Conservation (phyloP, 2,888 invertebrate genomes). For the Frankliniella intonsa region DNA sequence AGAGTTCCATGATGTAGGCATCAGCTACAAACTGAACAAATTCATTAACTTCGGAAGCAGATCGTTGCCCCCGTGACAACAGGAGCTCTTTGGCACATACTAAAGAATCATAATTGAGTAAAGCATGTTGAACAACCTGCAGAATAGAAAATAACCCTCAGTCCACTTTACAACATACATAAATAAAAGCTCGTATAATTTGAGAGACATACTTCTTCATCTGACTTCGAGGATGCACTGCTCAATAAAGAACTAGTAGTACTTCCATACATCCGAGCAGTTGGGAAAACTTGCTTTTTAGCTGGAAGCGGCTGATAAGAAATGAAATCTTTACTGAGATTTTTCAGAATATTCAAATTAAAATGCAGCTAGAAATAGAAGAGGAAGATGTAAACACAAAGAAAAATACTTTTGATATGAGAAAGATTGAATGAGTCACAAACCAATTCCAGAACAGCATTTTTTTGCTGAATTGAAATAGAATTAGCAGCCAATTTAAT, state of each 20-base stretch:
- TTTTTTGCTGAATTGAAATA: not conserved
- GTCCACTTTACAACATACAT: not conserved
- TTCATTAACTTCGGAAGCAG: not conserved
- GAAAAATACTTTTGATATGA: not conserved
- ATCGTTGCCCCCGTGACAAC: not conserved
- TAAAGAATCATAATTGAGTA: not conserved
- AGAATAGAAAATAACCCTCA: not conserved
- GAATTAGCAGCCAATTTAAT: not conserved
- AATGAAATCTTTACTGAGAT: not conserved
- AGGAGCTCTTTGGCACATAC: not conserved
- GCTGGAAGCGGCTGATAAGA: no score
- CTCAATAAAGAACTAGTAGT: not conserved
- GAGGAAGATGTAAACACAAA: no score
- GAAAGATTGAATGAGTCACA: not conserved
- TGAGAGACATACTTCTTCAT: not conserved
- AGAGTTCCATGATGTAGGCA: not conserved
- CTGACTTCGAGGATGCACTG: not conserved
- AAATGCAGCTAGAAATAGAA: no score
- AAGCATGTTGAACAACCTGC: not conserved
- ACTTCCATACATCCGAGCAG: not conserved
- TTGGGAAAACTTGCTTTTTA: not conserved
- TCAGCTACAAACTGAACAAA: not conserved
- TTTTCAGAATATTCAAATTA: not conserved
- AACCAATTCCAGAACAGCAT: constrained; percentile 10
- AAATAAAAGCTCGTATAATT: not conserved